Conservation (phyloP, 2,888 invertebrate genomes). For the Hofmannophila pseudospretella region DNA sequence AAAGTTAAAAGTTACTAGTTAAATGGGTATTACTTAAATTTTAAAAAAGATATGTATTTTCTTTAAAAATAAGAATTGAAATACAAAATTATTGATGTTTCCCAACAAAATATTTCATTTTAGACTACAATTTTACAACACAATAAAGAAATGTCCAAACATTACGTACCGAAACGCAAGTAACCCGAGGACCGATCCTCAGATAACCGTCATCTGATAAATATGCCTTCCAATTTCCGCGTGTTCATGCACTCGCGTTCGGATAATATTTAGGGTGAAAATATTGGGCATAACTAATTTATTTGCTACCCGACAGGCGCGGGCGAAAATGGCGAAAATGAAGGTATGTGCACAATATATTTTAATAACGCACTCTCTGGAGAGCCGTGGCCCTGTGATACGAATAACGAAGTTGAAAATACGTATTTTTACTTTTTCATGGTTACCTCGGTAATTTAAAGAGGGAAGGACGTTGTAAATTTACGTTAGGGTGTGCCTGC, state of each 20-base stretch:
- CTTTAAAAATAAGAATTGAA: too few species aligned
- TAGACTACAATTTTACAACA: too few species aligned
- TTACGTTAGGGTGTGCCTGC: constrained; percentile 21
- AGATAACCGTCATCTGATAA: constrained; percentile 66
- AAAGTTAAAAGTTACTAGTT: too few species aligned
- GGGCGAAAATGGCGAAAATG: constrained; percentile 38
- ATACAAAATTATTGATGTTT: too few species aligned
- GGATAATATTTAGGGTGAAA: constrained; percentile 70
- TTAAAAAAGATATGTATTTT: too few species aligned
- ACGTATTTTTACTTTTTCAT: constrained; percentile 62
- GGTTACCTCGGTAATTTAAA: constrained; percentile 46
- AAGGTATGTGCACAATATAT: constrained; percentile 68
- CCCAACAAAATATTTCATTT: too few species aligned
- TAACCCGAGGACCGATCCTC: constrained; percentile 34
- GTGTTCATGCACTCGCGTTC: constrained; percentile 55
- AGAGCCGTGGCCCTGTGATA: constrained; percentile 52
- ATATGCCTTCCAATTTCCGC: constrained; percentile 69
- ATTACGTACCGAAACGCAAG: constrained; percentile 20
- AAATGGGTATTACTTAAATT: too few species aligned
- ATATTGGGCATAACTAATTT: constrained; percentile 71
- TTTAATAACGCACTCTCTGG: constrained; percentile 71
- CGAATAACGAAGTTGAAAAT: constrained; percentile 63
- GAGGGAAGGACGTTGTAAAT: constrained; percentile 37
- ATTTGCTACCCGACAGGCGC: constrained; percentile 45
- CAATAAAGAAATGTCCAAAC: too few species aligned